phyloP scores from a whole-genome alignment of 2,113 vertebrate species.

The Anoura caudifer region DNA sequence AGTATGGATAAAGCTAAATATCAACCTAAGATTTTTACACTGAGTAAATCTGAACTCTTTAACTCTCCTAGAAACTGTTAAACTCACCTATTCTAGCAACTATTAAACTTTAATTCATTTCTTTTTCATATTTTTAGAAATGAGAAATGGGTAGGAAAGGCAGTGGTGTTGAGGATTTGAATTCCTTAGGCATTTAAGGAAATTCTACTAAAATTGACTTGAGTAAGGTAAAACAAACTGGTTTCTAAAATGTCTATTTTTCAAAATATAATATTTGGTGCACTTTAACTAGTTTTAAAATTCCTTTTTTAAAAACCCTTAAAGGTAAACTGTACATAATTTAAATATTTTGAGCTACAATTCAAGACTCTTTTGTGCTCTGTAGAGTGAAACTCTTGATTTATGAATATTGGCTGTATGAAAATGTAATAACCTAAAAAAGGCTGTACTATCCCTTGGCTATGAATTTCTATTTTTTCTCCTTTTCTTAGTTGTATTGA shows the following conservation, averaged over 20 bases:
- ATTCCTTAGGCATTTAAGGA: background rate
- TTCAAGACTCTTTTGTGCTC: background rate
- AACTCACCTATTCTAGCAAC: background rate
- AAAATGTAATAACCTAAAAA: conserved; percentile 68
- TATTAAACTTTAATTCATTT: background rate
- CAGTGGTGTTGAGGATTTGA: background rate
- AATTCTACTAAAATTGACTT: background rate
- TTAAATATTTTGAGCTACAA: background rate
- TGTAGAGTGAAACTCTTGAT: conserved; percentile 46
- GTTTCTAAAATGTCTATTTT: background rate
- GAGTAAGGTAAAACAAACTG: background rate
- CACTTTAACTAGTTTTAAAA: background rate
- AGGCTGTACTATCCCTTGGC: conserved; percentile 73
- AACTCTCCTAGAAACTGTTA: background rate
- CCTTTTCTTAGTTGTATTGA: conserved; percentile 69
- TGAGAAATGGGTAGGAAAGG: background rate
- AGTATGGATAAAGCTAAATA: background rate
- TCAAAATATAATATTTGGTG: background rate
- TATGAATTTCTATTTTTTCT: conserved; percentile 71
- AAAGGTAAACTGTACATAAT: background rate
- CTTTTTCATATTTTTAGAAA: background rate
- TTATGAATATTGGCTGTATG: conserved; percentile 58
- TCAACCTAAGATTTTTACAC: background rate
- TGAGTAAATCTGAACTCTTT: background rate
- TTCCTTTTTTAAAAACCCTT: background rate